Evolutionary conservation across 2,113 vertebrate genomes (phyloP).

Genomic region (Odocoileus hemionus): DNA sequence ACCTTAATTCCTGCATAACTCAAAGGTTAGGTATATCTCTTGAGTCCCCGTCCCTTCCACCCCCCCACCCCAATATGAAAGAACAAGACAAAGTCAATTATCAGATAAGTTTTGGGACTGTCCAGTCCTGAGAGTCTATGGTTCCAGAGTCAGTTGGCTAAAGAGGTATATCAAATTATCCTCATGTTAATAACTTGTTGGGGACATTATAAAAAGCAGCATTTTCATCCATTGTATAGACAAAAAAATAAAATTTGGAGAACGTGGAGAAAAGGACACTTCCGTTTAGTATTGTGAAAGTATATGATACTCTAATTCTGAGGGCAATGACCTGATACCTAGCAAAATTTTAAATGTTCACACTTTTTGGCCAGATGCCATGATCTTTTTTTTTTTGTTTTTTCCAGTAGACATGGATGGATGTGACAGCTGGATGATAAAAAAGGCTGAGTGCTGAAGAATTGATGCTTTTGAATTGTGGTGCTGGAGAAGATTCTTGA

Average conservation of each 20-base stretch:
- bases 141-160: background rate
- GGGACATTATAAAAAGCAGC: background rate
- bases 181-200: background rate
- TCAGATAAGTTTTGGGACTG: background rate
- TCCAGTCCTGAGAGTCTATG: background rate
- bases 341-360: background rate
- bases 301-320: background rate
- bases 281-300: background rate
- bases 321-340: background rate
- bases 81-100: background rate
- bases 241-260: background rate
- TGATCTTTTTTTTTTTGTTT: no score
- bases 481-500: no score
- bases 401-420: no score
- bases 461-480: no score
- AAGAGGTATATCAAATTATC: background rate
- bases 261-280: background rate
- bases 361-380: background rate
- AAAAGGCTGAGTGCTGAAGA: no score
- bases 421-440: no score
- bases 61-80: background rate
- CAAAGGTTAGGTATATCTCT: background rate
- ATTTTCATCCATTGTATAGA: background rate
- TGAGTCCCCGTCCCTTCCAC: background rate
- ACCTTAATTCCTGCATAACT: background rate